Evolutionary conservation across 2,797 vertebrate species (phyloP).

Genomic region (Cuniculus paca): DNA sequence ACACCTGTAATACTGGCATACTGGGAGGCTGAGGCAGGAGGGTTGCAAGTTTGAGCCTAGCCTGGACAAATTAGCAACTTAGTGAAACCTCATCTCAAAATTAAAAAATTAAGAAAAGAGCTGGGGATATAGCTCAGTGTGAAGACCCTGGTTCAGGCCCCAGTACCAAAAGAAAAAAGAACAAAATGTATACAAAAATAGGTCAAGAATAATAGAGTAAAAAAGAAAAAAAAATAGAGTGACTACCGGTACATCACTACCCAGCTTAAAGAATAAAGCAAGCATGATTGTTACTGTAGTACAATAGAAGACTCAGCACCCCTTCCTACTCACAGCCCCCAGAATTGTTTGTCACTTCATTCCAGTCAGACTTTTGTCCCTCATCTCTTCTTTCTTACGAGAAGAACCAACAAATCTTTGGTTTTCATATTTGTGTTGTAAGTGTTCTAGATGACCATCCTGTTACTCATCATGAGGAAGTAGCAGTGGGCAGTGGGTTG

Average conservation of each 20-base stretch:
- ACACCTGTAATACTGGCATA: not conserved
- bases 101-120: not conserved
- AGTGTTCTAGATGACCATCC: not conserved
- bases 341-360: not conserved
- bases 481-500: not conserved
- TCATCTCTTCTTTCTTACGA: not conserved
- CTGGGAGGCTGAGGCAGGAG: not conserved
- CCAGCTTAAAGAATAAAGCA: not conserved
- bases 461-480: constrained; percentile 33
- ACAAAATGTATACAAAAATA: not conserved
- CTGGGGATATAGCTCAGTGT: not conserved
- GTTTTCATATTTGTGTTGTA: not conserved
- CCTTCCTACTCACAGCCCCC: not conserved
- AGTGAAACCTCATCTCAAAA: not conserved
- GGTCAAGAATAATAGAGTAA: not conserved
- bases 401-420: constrained; percentile 24
- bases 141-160: not conserved
- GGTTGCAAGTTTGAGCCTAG: not conserved
- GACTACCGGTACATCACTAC: not conserved
- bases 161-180: not conserved
- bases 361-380: not conserved
- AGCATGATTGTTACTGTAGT: not conserved
- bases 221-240: too few relatives aligned
- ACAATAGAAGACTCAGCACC: not conserved
- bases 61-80: not conserved